Percentiles rank a stretch among this genome's conserved stretches.
Conservation (phyloP, 2,888 invertebrate species). For the Lucinisca nassula region DNA sequence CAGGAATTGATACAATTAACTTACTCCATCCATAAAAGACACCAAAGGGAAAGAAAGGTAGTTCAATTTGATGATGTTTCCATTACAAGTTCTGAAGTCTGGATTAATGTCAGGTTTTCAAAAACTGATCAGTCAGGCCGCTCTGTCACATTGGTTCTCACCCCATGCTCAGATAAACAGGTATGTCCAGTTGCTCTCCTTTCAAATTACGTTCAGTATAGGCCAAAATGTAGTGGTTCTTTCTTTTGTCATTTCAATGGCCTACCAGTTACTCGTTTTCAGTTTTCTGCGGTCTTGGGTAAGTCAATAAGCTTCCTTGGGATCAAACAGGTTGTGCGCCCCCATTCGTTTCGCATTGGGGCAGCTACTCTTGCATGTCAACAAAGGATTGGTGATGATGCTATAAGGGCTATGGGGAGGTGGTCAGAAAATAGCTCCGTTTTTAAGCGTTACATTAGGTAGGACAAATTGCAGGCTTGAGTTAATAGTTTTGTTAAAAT, state of each 20-base stretch:
- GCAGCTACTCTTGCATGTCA: background rate
- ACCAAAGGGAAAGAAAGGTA: too few species aligned
- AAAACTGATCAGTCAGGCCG: background rate
- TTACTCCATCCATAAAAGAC: too few species aligned
- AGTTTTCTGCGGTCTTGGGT: background rate
- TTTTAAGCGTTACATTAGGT: background rate
- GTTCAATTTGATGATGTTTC: background rate
- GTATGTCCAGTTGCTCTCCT: background rate
- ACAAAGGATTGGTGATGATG: background rate
- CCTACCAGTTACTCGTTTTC: background rate
- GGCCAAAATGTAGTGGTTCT: background rate
- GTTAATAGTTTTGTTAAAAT: too few species aligned
- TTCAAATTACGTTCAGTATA: background rate
- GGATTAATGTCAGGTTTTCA: background rate
- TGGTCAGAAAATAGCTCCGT: background rate
- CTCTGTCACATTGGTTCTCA: slow-evolving; percentile 5
- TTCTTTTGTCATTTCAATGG: background rate
- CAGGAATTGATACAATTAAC: too few species aligned
- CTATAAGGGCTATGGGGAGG: background rate
- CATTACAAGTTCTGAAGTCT: background rate
- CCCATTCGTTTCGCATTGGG: background rate
- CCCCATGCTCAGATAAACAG: background rate
- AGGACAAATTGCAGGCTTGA: background rate
- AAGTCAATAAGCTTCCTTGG: background rate
- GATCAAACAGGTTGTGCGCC: background rate